Percentiles rank a stretch among this genome's conserved stretches.
These are phyloP conservation scores for Paralichthys olivaceus DNA, from an alignment of 2,113 vertebrate genomes.

Conservation along the genomic window DNA sequence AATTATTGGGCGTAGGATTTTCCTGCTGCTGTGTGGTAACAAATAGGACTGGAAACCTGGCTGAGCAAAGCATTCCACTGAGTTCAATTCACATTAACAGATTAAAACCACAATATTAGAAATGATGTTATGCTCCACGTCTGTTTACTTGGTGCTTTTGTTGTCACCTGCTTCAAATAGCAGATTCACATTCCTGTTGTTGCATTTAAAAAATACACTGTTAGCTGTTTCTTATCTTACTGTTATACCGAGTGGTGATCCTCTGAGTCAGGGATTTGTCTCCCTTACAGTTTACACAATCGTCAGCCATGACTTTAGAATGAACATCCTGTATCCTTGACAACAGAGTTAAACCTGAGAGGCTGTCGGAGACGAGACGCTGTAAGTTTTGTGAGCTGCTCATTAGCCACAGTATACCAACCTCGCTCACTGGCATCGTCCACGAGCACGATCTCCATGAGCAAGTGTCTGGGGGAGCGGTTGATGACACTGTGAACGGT, in stretches of 20 bases:
- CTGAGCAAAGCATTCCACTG: no score
- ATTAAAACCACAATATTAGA: neutral
- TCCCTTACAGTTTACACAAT: neutral
- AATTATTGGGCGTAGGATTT: no score
- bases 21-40: no score
- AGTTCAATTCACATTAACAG: no score
- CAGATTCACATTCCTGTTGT: neutral
- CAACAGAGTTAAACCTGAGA: neutral
- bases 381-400: neutral
- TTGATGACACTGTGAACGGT: constrained; percentile 93
- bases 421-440: constrained; percentile 98
- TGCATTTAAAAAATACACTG: neutral
- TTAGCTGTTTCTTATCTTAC: neutral
- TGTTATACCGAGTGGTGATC: neutral
- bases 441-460: constrained; percentile 92
- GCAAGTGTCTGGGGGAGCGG: constrained; percentile 89
- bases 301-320: neutral
- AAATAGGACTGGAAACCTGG: no score
- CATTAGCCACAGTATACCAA: constrained; percentile 15
- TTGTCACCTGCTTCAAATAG: neutral
- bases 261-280: neutral
- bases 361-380: neutral
- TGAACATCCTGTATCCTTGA: neutral
- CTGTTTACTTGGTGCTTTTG: neutral
- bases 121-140: neutral